Base-by-base conservation (phyloP, 2,113 vertebrate species). In the Nothoprocta perdicaria region DNA sequence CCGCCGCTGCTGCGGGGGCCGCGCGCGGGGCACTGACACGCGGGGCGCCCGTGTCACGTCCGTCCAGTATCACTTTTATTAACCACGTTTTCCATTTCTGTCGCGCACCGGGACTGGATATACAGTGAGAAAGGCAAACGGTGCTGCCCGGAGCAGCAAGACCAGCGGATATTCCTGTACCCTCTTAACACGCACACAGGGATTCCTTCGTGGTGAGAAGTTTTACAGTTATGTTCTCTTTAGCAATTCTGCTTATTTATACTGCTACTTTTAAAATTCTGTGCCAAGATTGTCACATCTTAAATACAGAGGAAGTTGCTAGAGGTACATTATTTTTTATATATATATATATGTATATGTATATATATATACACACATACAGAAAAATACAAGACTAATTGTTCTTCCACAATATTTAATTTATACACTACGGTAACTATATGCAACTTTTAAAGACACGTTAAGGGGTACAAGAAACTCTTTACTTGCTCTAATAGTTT, bases 371-470 rank as follows among this genome's bases (percentile, higher is more conserved):
- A 98, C 91, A 98, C 97, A 97, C 96, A 97, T 95, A 98, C 97
- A 98, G 97, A 98, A 98, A 98, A 98, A 98, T 98, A 98, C 98
- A 98, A 97, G 98, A 98, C 97, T 97, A 97, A 95, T 94, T 97
- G 96, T 88, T 98, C 97, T 97, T 91, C 96, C 98, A 98, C 98
- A 97, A 98, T 98, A 98, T 98, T 99, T 98, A 98, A 98, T 98
- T 98, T 98, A 98, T 97, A 98, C 98, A 98, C 98, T 98, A 99
- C 97, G 97, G 98, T 98, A 98, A 98, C 98, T 98, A 98, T 98
- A 98, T 98, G 98, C 97, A 98, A 98, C 98, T 97, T 98, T 96
- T 97, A 96, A 97, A 96, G 98, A 98, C 97, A 97, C 85, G 90
- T 97, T 97, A 97, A 97, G 96, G 97, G 97, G 96, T 95, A 97